These are phyloP conservation scores for Pseudotriccus pelzelni DNA, from an alignment of 2,797 vertebrate genomes.

Conservation along the genomic window DNA sequence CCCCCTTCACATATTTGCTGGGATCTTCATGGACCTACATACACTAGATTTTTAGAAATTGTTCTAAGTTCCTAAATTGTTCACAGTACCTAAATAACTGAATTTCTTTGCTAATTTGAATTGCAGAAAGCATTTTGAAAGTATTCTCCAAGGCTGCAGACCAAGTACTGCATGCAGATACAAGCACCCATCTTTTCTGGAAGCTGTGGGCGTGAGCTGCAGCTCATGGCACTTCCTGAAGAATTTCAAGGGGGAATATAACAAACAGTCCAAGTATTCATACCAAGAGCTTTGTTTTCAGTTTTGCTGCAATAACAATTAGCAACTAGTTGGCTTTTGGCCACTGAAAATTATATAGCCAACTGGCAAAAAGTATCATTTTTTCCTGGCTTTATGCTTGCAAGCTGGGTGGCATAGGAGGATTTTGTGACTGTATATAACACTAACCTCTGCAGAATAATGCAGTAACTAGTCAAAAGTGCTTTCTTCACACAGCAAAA, in stretches of 20 bases:
- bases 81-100: not conserved
- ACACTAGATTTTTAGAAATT: not conserved
- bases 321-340: conserved; percentile 64
- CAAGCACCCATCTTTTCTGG: not conserved
- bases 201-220: not conserved
- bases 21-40: not conserved
- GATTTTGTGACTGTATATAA: conserved; percentile 1
- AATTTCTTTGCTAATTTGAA: not conserved
- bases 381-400: conserved; percentile 69
- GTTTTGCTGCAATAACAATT: conserved; percentile 74
- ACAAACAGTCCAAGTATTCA: conserved; percentile 63
- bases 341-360: conserved; percentile 67
- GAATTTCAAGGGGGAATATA: conserved; percentile 10
- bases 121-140: not conserved
- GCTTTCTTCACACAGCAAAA: not conserved
- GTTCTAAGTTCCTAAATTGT: not conserved
- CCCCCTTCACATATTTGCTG: not conserved
- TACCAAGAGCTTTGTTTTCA: conserved; percentile 63
- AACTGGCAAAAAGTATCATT: conserved; percentile 59
- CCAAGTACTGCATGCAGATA: not conserved
- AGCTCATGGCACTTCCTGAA: not conserved
- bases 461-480: not conserved
- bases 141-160: not conserved
- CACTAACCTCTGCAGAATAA: conserved; percentile 26
- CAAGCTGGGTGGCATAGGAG: conserved; percentile 70